A percentile compares a stretch with the other conserved stretches of the same genome.
phyloP scores from a whole-genome alignment of 2,113 vertebrate species.

The Vanacampus margaritifer region DNA sequence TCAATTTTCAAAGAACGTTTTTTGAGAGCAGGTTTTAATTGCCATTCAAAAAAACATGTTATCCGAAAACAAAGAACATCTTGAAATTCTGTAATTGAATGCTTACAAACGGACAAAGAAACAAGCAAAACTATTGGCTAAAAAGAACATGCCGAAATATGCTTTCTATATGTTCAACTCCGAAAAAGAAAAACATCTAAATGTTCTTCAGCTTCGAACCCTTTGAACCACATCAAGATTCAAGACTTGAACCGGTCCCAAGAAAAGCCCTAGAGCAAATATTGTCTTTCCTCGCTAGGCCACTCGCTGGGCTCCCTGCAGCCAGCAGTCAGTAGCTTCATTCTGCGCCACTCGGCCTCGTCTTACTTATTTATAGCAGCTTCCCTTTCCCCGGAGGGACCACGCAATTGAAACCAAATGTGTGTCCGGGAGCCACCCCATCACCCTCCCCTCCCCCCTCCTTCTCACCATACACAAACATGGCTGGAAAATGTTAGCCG shows the following conservation, averaged over 20 bases:
- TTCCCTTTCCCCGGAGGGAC: conserved; percentile 35
- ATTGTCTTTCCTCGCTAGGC: neutral
- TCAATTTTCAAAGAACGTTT: neutral
- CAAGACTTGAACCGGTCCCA: neutral
- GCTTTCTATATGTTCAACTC: neutral
- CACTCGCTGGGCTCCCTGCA: neutral
- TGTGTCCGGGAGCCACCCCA: conserved; percentile 28
- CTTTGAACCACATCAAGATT: neutral
- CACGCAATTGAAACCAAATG: conserved; percentile 63
- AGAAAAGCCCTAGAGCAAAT: neutral
- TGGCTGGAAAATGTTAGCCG: neutral
- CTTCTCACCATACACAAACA: conserved; percentile 7
- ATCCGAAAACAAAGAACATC: too few species aligned
- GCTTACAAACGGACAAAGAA: too few species aligned
- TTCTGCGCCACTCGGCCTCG: conserved; percentile 42
- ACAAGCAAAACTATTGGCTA: too few species aligned
- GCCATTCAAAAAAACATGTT: too few species aligned
- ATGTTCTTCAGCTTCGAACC: neutral
- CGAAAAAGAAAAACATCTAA: neutral
- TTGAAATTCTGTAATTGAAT: neutral
- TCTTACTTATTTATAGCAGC: conserved; percentile 61
- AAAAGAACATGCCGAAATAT: too few species aligned
- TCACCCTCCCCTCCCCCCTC: conserved; percentile 17
- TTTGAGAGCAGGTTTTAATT: neutral
- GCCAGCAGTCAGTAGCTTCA: conserved; percentile 27